phyloP scores from a whole-genome alignment of 1,140 invertebrate genomes.

The Steinernema khuongi region DNA sequence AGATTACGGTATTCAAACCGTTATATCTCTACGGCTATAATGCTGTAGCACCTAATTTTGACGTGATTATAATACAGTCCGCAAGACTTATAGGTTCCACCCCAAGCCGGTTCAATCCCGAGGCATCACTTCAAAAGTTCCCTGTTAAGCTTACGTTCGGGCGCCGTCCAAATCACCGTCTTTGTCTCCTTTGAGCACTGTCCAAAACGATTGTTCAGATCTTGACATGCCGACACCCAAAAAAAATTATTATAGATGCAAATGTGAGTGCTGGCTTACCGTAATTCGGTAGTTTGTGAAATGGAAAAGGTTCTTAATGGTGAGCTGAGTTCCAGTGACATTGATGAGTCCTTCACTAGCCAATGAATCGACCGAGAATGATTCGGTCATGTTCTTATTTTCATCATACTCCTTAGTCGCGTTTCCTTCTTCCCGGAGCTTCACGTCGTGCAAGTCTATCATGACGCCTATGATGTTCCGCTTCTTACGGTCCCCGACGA shows the following conservation, averaged over 20 bases:
- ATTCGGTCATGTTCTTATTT: no score
- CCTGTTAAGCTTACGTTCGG: background rate
- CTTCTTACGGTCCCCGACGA: background rate
- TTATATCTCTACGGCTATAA: no score
- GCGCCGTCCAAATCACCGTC: background rate
- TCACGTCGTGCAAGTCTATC: no score
- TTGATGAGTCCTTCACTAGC: constrained; percentile 33
- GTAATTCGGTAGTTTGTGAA: constrained; percentile 61
- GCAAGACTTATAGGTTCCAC: no score
- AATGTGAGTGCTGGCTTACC: background rate
- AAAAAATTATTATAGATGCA: background rate
- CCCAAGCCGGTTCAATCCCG: no score
- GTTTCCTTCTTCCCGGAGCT: background rate
- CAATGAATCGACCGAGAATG: background rate
- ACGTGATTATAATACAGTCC: no score
- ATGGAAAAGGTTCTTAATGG: constrained; percentile 60
- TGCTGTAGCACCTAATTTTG: no score
- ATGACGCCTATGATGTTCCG: background rate
- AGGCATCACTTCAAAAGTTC: background rate
- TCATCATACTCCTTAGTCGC: background rate
- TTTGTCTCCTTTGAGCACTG: constrained; percentile 19
- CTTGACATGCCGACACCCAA: constrained; percentile 29
- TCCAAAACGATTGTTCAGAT: background rate
- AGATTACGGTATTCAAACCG: no score
- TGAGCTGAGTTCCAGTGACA: constrained; percentile 39